Evolutionary conservation across 2,888 invertebrate species (phyloP).

Genomic region (Cabera pusaria): DNA sequence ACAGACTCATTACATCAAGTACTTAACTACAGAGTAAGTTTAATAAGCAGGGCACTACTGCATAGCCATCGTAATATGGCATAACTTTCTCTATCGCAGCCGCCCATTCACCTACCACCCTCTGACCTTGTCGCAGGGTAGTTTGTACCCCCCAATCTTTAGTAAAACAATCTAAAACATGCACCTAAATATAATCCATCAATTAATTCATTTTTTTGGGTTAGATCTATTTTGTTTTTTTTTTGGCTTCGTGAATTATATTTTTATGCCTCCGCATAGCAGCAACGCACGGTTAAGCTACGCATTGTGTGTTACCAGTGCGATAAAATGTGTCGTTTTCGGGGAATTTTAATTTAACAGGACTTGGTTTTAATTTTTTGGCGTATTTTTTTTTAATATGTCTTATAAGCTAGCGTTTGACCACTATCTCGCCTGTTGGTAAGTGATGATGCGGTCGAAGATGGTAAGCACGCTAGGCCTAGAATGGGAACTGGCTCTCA

Average conservation of each 20-base stretch:
- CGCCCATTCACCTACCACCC: constrained; percentile 11
- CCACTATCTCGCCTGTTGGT: too few species aligned
- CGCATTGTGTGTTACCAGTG: constrained; percentile 47
- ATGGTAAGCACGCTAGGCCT: too few species aligned
- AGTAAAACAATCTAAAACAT: too few species aligned
- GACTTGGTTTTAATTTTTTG: too few species aligned
- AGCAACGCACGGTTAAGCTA: constrained; percentile 59
- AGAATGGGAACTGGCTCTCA: too few species aligned
- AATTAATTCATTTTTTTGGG: too few species aligned
- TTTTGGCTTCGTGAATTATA: constrained; percentile 19
- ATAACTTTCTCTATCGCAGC: constrained; percentile 8
- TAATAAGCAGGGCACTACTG: too few species aligned
- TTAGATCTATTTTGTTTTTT: too few species aligned
- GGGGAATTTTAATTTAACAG: constrained; percentile 1
- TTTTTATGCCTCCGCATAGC: constrained; percentile 66
- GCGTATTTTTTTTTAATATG: too few species aligned
- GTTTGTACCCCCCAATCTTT: constrained; percentile 4
- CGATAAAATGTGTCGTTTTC: constrained; percentile 3
- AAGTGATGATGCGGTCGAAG: too few species aligned
- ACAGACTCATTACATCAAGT: not conserved
- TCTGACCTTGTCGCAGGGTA: constrained; percentile 14
- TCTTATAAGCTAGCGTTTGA: too few species aligned
- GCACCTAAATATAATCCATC: constrained; percentile 13
- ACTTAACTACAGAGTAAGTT: too few species aligned
- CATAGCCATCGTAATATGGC: constrained; percentile 2